Percentiles rank a stretch among this genome's conserved stretches.
These are phyloP conservation scores for Encarsia formosa DNA, from an alignment of 2,888 invertebrate species.

Conservation along the genomic window DNA sequence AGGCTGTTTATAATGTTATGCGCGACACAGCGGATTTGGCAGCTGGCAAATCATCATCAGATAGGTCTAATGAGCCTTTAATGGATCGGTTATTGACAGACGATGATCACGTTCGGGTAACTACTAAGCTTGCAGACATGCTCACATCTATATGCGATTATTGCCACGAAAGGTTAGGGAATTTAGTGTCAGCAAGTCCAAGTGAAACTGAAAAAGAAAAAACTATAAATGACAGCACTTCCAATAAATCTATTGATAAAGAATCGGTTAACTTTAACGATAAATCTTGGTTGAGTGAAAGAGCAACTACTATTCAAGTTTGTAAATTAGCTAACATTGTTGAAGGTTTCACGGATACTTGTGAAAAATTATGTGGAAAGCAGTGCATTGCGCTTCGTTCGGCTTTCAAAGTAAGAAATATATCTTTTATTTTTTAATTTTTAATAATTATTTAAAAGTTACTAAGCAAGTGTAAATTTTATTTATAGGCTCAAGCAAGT, in stretches of 20 bases:
- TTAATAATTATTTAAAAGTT: neutral
- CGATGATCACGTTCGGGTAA: slow-evolving; percentile 67
- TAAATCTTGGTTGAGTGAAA: slow-evolving; percentile 59
- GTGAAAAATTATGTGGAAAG: slow-evolving; percentile 70
- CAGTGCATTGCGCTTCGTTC: slow-evolving; percentile 75
- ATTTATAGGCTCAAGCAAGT: slow-evolving; percentile 68
- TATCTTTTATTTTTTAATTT: neutral
- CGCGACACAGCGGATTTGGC: slow-evolving; percentile 68
- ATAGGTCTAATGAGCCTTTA: slow-evolving; percentile 54
- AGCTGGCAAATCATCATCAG: slow-evolving; percentile 53
- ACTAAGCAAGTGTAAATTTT: neutral
- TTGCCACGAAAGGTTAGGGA: slow-evolving; percentile 88
- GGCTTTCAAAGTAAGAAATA: slow-evolving; percentile 64
- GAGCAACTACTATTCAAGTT: slow-evolving; percentile 74
- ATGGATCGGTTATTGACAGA: slow-evolving; percentile 67
- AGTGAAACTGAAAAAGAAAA: slow-evolving; percentile 55
- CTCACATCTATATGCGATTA: slow-evolving; percentile 82
- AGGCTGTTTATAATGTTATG: slow-evolving; percentile 73
- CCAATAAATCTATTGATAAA: slow-evolving; percentile 37
- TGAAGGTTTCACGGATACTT: slow-evolving; percentile 72
- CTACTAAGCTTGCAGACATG: slow-evolving; percentile 70
- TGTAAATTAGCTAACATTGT: slow-evolving; percentile 72
- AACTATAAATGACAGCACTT: slow-evolving; percentile 31
- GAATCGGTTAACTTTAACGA: slow-evolving; percentile 39
- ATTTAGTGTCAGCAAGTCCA: slow-evolving; percentile 76